Evolutionary conservation across 2,888 invertebrate species (phyloP).

Genomic region (Alsophila aescularia): DNA sequence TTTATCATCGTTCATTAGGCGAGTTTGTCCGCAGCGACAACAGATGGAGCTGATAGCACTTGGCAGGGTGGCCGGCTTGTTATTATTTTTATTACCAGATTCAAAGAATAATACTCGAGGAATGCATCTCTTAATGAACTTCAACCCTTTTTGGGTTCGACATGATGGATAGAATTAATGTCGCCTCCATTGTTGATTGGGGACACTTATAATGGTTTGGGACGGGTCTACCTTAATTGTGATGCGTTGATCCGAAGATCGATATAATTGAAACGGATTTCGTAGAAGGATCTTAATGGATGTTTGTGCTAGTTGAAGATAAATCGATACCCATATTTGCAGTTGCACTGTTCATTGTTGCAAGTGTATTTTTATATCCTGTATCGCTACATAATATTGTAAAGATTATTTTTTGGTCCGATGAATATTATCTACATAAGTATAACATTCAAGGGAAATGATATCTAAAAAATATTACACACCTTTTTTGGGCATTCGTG

Average conservation of each 20-base stretch:
- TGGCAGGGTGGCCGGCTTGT: conserved; percentile 84
- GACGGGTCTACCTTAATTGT: conserved; percentile 62
- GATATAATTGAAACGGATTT: conserved; percentile 57
- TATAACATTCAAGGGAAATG: no score
- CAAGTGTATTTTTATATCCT: not conserved
- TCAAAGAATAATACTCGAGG: conserved; percentile 84
- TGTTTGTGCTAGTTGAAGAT: conserved; percentile 43
- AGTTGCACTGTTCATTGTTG: conserved; percentile 23
- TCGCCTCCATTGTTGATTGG: conserved; percentile 81
- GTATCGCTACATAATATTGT: not conserved
- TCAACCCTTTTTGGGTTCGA: conserved; percentile 81
- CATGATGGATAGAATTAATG: conserved; percentile 84
- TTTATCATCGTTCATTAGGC: conserved; percentile 85
- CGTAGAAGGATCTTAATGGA: conserved; percentile 53
- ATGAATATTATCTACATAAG: no score
- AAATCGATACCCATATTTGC: conserved; percentile 39
- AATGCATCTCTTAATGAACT: conserved; percentile 84
- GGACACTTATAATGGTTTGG: conserved; percentile 72
- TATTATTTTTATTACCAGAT: conserved; percentile 85
- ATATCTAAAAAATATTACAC: no score
- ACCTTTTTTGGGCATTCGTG: no score
- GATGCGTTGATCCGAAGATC: conserved; percentile 61
- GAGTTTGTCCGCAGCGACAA: conserved; percentile 85
- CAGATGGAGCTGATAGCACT: conserved; percentile 85
- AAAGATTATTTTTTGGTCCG: not conserved